phyloP scores from a whole-genome alignment of 2,797 vertebrate species.

The Chaetodon trifasciatus region DNA sequence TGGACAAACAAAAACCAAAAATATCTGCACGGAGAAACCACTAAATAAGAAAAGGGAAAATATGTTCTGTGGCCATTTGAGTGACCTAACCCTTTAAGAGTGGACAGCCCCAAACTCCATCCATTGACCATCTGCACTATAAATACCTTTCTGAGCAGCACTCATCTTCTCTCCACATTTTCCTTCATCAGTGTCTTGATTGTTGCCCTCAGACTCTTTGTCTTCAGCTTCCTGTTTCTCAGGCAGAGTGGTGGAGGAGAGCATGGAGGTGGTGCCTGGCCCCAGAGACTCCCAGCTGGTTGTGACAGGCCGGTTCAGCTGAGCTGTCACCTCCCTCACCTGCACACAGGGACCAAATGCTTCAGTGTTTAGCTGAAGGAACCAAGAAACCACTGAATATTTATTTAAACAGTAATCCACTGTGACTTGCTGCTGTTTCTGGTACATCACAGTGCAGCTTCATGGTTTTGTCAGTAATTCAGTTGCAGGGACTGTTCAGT shows the following conservation, averaged over 20 bases:
- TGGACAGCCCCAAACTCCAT: not conserved
- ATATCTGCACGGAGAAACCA: not conserved
- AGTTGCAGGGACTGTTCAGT: no score
- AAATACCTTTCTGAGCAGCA: conserved; percentile 28
- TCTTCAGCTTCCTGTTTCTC: conserved; percentile 26
- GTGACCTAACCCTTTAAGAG: not conserved
- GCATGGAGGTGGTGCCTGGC: conserved; percentile 40
- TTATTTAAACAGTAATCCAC: no score
- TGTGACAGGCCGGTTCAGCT: conserved; percentile 59
- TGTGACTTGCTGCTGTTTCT: no score
- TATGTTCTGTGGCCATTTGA: not conserved
- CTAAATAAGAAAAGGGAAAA: not conserved
- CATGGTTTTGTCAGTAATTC: no score
- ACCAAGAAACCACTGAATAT: not conserved
- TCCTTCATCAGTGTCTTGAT: conserved; percentile 10
- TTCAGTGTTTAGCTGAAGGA: not conserved
- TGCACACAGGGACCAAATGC: conserved; percentile 53
- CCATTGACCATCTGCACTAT: not conserved
- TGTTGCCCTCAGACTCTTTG: conserved; percentile 1
- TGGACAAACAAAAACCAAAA: not conserved
- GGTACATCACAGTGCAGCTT: no score
- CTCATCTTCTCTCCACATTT: conserved; percentile 1
- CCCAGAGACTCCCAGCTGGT: conserved; percentile 60
- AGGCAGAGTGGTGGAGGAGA: conserved; percentile 21
- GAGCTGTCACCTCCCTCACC: conserved; percentile 82